These are phyloP conservation scores for Camponotus fellah DNA, from an alignment of 2,888 invertebrate species.

Conservation along the genomic window DNA sequence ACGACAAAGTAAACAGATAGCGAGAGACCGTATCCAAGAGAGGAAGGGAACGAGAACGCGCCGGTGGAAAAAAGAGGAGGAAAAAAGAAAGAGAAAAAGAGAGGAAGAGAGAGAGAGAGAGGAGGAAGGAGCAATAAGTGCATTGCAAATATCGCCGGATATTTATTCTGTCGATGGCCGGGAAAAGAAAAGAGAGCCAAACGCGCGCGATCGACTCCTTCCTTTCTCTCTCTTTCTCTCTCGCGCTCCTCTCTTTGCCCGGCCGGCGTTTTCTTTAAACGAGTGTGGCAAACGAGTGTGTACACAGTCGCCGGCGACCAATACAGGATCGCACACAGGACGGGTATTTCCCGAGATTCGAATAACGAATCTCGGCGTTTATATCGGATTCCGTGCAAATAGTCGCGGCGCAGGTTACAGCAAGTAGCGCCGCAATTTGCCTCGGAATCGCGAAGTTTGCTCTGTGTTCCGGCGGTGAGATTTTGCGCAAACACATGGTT, in stretches of 20 bases:
- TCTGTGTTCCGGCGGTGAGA: conserved; percentile 9
- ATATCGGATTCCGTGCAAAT: conserved; percentile 53
- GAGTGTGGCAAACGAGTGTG: conserved; percentile 51
- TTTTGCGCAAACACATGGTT: conserved; percentile 26
- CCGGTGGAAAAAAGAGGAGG: conserved; percentile 5
- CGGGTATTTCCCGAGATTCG: conserved; percentile 38
- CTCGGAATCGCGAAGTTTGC: conserved; percentile 46
- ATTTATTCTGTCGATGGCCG: conserved; percentile 69
- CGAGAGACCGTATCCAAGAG: conserved; percentile 22
- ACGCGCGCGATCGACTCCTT: conserved; percentile 59
- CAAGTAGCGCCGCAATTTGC: conserved; percentile 45
- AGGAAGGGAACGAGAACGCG: conserved; percentile 9
- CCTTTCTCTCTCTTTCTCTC: background rate
- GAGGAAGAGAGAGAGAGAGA: background rate
- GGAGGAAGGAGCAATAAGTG: conserved; percentile 70
- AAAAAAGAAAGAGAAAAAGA: background rate
- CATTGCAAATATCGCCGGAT: conserved; percentile 72
- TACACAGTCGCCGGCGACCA: conserved; percentile 44
- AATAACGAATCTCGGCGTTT: conserved; percentile 53
- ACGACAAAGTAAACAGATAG: conserved; percentile 60
- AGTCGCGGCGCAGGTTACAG: conserved; percentile 35
- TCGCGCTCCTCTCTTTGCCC: conserved; percentile 28
- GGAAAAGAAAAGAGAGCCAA: conserved; percentile 58
- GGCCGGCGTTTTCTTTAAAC: conserved; percentile 52
- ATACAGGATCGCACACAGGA: conserved; percentile 12